Percentiles rank a stretch among this genome's conserved stretches.
Evolutionary conservation across 1,140 invertebrate species (phyloP).

Genomic region (Phthorimaea operculella): DNA sequence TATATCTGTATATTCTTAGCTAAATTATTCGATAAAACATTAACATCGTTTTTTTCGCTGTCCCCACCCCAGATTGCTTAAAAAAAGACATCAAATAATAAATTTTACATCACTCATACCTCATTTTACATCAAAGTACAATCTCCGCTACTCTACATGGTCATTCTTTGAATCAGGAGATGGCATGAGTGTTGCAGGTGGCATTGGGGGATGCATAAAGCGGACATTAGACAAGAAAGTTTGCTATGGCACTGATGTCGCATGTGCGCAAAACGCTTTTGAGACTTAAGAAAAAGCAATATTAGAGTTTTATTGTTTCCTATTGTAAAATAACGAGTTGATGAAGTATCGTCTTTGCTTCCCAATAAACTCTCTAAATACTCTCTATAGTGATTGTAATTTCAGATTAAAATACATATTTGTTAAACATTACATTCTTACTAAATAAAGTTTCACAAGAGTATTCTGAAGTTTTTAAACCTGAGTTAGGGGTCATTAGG

Average conservation of each 20-base stretch:
- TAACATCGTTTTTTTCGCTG: too few relatives aligned
- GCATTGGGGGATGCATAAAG: background rate
- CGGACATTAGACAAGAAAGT: background rate
- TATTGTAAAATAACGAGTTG: background rate
- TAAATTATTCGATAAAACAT: too few relatives aligned
- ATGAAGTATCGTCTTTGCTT: background rate
- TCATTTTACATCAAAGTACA: background rate
- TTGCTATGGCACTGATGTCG: background rate
- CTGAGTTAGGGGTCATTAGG: too few relatives aligned
- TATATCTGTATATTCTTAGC: too few relatives aligned
- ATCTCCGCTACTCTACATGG: background rate
- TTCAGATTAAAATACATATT: too few relatives aligned
- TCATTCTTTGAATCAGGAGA: background rate
- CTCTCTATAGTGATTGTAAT: too few relatives aligned
- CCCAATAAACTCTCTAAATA: too few relatives aligned
- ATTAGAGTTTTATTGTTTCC: background rate
- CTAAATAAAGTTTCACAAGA: too few relatives aligned
- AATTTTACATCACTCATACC: background rate
- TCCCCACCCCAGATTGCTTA: too few relatives aligned
- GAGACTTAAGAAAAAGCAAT: background rate
- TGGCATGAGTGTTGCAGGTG: background rate
- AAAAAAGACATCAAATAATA: too few relatives aligned
- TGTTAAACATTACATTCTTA: too few relatives aligned
- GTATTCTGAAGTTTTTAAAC: too few relatives aligned
- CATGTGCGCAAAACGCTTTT: background rate